A percentile compares a stretch with the other conserved stretches of the same genome.
These are phyloP conservation scores for Ictalurus furcatus DNA, from an alignment of 2,113 vertebrate genomes.

Conservation along the genomic window DNA sequence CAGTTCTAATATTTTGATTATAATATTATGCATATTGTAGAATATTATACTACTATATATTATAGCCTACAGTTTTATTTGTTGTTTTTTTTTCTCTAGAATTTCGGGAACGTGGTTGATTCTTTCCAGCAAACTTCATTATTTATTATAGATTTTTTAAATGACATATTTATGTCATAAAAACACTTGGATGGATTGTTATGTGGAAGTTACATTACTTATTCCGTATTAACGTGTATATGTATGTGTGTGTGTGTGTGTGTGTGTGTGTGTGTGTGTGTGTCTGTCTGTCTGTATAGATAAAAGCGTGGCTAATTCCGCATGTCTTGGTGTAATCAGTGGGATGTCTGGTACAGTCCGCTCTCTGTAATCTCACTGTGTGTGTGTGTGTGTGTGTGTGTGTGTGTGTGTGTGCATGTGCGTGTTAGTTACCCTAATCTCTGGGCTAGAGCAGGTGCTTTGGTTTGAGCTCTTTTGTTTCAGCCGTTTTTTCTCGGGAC, in stretches of 20 bases:
- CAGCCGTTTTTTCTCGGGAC: constrained; percentile 45
- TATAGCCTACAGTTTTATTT: too few species aligned
- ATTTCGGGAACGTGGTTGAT: too few species aligned
- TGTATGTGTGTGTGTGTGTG: not conserved
- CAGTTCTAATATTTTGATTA: too few species aligned
- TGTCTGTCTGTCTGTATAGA: not conserved
- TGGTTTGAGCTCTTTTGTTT: constrained; percentile 55
- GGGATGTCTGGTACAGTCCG: not conserved
- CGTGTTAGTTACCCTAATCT: constrained; percentile 42
- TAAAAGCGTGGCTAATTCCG: constrained; percentile 9
- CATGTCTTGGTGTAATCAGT: not conserved
- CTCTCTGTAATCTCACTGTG: not conserved
- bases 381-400: constrained; percentile 17
- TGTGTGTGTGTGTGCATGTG: constrained; percentile 15
- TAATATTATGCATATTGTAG: too few species aligned
- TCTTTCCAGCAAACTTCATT: too few species aligned
- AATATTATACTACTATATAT: too few species aligned
- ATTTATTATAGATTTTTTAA: too few species aligned
- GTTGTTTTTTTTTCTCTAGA: too few species aligned
- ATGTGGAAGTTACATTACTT: not conserved
- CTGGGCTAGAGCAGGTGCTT: constrained; percentile 53
- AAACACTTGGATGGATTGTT: not conserved
- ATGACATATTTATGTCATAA: not conserved
- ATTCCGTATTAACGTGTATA: too few species aligned
- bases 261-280: not conserved